These are phyloP conservation scores for Mellivora capensis DNA, from an alignment of 2,113 vertebrate species.

Conservation along the genomic window DNA sequence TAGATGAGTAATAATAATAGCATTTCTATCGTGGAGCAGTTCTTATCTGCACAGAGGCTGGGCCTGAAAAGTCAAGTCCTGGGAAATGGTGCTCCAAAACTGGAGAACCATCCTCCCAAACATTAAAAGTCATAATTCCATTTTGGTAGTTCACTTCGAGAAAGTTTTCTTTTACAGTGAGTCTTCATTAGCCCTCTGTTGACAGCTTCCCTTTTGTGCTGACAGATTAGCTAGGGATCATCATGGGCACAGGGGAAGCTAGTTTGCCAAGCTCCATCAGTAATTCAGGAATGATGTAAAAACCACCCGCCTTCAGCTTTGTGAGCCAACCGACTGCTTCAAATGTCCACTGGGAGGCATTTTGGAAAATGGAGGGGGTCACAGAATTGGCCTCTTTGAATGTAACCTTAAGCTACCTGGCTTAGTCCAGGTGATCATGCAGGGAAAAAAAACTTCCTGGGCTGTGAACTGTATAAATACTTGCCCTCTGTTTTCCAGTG, in stretches of 20 bases:
- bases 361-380: not conserved
- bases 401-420: not conserved
- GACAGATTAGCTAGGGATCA: not conserved
- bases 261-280: not conserved
- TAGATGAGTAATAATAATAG: not conserved
- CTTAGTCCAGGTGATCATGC: not conserved
- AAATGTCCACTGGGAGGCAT: not conserved
- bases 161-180: not conserved
- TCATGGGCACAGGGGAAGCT: not conserved
- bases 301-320: not conserved
- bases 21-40: not conserved
- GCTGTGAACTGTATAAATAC: constrained; percentile 51
- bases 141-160: not conserved
- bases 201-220: not conserved
- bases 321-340: not conserved
- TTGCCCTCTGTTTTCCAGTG: constrained; percentile 42
- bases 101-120: not conserved
- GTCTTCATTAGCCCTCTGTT: not conserved
- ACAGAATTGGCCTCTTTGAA: not conserved
- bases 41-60: not conserved
- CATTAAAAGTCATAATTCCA: not conserved
- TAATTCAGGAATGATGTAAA: not conserved
- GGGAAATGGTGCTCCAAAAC: not conserved
- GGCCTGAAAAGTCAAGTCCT: not conserved
- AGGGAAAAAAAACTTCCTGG: not conserved